Evolutionary conservation across 2,113 vertebrate genomes (phyloP), one percentile per base, ranked within the genome.

Genomic region (Calidris pugnax): DNA sequence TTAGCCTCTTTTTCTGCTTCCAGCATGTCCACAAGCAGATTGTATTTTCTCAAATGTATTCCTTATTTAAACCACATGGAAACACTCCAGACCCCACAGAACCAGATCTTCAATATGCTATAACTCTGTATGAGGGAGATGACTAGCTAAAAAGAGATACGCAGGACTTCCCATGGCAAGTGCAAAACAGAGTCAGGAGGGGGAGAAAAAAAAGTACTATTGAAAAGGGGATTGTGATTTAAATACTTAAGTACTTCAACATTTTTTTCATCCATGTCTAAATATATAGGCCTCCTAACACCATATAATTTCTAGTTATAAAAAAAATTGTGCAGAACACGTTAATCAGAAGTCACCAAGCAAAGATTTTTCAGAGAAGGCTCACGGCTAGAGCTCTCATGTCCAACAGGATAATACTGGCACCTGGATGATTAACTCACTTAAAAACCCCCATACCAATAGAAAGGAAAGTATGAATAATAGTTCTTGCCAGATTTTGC

Each of bases 21-120:
- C 81, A 95, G 77, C 77, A 87, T 87, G 80, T 93, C 95, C 95
- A 90, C 73, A 89, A 96, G 86, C 94, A 97, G 96, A 96, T 93
- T 96, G 92, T 93, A 96, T 97, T 97, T 97, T 95, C 95, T 97
- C 55, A 95, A 92, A 97, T 79, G 53, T 89, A 95, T 87, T 97
- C 92, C 77, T 75, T 97, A 96, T 97, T 97, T 96, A 96, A 97
- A 93, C 80, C 68, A 96, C 89, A 93, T 91, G 69, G 96, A 97
- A 95, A 75, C 66, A 82, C 83, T 95, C 95, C 95, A 95, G 96
- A 95, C 76, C 83, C 84, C 96, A 95, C 92, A 97, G 80, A 93
- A 91, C 50, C 84, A 72, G 56, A 93, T 84, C 88, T 87, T 91
- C 89, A 95, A 91, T 94, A 95, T 87, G 80, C 77, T 92, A 0